Evolutionary conservation across 2,888 invertebrate genomes (phyloP), one percentile per base, ranked within the genome.

Genomic region (Synanthedon myopaeformis): DNA sequence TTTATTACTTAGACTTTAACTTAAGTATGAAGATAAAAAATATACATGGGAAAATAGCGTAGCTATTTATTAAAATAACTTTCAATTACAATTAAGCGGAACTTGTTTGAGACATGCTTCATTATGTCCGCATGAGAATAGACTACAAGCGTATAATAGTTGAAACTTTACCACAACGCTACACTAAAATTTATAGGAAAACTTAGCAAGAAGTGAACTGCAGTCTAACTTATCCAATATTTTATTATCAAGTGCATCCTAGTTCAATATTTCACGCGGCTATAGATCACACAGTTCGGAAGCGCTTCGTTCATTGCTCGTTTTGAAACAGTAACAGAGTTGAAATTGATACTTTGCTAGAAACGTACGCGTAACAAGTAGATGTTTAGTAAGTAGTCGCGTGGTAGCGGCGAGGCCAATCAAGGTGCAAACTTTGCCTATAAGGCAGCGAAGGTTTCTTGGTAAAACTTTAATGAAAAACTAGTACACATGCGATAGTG

Each of bases 121-220:
- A 56, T 54, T 51, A 56, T 55, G 55, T 56, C 57, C 56, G 48
- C 41, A 55, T 48, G 55, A 54, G 57, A 56, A 57, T 53, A 57
- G 35, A 35, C 35, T 35, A 35, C 35, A 35, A 35, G 35, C 35
- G 35, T 35, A 35, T 54, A 58, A 54, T 58, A 57, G 61, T 54
- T 54, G 53, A 51, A 59, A 59, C 48, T 57, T 58, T 55, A 54
- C 19, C 55, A 23, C 53, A 35, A 35, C 35, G 35, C 35, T 63
- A 67, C 66, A 65, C 65, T 66, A 64, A 66, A 73, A 78, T 76
- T 77, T 77, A 77, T 79, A 67, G 70, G 61, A 57, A 63, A 76
- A 79, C 67, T 75, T 75, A 52, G 55, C 55, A 58, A 45, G 13
- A 45, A 45, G 45, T 45, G 5, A 14, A 13, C 45, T 45, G 35